phyloP scores from a whole-genome alignment of 2,797 vertebrate species.

The Arctocebus calabarensis region DNA sequence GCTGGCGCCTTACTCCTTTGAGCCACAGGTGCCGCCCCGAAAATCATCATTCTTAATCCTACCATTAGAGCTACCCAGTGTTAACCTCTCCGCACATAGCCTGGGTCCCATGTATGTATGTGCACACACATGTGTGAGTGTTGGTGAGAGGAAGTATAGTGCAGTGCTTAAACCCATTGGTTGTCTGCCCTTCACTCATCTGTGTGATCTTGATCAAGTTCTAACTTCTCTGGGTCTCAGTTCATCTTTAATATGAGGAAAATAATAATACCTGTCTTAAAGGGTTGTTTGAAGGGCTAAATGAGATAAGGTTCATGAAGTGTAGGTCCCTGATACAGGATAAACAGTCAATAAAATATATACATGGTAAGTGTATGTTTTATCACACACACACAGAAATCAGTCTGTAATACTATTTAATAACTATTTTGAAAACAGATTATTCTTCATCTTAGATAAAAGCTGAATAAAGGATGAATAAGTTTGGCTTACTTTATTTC shows the following conservation, averaged over 20 bases:
- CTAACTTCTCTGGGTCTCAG: conserved; percentile 23
- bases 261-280: neutral
- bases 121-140: neutral
- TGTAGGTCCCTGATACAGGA: neutral
- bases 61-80: neutral
- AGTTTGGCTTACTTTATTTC: conserved; percentile 33
- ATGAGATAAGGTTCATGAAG: neutral
- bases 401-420: conserved; percentile 47
- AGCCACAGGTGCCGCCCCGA: no score
- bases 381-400: neutral
- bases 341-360: neutral
- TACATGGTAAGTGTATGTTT: neutral
- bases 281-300: neutral
- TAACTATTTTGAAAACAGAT: conserved; percentile 34
- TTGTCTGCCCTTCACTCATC: conserved; percentile 53
- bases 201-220: conserved; percentile 25
- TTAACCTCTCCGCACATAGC: neutral
- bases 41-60: neutral
- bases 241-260: conserved; percentile 58
- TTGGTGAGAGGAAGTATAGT: neutral
- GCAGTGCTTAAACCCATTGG: neutral
- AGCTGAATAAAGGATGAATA: neutral
- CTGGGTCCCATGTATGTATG: neutral
- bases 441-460: conserved; percentile 55
- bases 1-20: no score